Base-by-base conservation (phyloP, 2,797 vertebrate species). In the Chaenodraco wilsoni region DNA sequence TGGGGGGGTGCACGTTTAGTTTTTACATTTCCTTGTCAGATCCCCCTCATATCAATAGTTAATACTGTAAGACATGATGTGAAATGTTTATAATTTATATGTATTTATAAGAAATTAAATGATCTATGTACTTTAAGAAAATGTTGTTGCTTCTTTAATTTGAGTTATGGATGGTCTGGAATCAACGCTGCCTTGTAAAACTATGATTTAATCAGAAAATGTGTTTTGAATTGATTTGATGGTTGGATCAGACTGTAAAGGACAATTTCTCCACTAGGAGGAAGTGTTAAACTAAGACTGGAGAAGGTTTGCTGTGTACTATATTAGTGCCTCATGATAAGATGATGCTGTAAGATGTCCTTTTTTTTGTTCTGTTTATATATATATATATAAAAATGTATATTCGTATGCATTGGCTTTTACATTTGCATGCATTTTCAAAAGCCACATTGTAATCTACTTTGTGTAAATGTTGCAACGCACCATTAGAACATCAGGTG, bases 101-200 rank as follows among this genome's bases (percentile, higher is more conserved):
- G 87, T 92, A 92, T 94, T 92, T 94, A 91, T 92, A 88, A 82
- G 31, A 91, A 87, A 93, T 92, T 93, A 92, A 93, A 93, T 87
- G 72, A 76, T 81, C 65, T 40, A 44, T 87, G 73, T 89, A 58
- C 62, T 82, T 74, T 71, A 23, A 76, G 27, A 59, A 44, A 17
- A 15, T 16, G 4, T 19, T 19, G 19, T 50, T 40, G 33, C 17
- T 31, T 7, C 15, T 23, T 37, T 37, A 2, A 37, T 37, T 37
- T 37, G 7, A 9, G 33, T 37, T 37, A 37, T 37, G 8, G 8
- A 6, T 6, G 33, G 33, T 37, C 33, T 37, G 33, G 21, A 16
- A 12, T 48, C 19, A n/a, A n/a, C 19, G 9, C 50, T 40, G 9
- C 5, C 6, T 15, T 46, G 33, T 37, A 37, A 37, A 37, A 37